Evolutionary conservation across 2,113 vertebrate species (phyloP).

Genomic region (Saccopteryx leptura): DNA sequence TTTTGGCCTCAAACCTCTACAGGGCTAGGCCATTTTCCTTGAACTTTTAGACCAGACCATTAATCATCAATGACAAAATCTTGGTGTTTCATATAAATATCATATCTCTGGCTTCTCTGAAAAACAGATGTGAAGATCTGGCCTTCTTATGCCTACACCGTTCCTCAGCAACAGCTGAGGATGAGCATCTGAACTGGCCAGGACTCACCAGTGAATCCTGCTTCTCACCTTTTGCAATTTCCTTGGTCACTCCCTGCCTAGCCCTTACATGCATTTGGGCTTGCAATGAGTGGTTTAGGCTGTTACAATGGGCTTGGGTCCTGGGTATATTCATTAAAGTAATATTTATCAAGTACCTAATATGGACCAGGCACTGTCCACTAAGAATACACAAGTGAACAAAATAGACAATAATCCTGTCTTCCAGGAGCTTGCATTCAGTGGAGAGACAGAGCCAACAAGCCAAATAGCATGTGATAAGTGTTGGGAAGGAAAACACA

Average conservation of each 20-base stretch:
- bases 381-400: neutral
- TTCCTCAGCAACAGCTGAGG: neutral
- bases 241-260: neutral
- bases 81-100: constrained; percentile 7
- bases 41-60: neutral
- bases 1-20: neutral
- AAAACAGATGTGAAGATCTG: neutral
- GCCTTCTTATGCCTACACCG: neutral
- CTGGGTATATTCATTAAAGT: neutral
- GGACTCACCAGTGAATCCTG: neutral
- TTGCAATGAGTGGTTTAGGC: neutral
- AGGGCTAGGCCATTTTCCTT: neutral
- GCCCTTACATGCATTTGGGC: neutral
- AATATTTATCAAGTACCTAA: neutral
- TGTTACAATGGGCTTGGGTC: neutral
- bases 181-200: neutral
- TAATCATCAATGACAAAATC: neutral
- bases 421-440: neutral
- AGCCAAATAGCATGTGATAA: neutral
- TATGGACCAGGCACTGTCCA: no score
- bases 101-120: neutral
- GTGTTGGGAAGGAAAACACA: neutral
- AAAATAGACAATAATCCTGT: neutral
- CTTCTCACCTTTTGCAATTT: neutral
- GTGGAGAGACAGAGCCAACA: neutral